Conservation (phyloP, 2,113 vertebrate species). For the Verasper variegatus region DNA sequence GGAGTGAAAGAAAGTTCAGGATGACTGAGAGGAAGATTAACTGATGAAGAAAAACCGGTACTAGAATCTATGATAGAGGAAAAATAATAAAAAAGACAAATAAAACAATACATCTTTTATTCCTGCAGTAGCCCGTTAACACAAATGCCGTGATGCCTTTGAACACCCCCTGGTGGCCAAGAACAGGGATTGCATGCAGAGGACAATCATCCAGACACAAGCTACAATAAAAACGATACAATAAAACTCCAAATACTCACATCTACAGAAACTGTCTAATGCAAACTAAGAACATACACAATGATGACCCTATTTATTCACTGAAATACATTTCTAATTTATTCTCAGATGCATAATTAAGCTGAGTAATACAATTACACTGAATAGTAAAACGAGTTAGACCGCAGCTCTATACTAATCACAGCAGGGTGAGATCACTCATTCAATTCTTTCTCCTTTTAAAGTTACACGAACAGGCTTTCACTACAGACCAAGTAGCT, state of each 20-base stretch:
- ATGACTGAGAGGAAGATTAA: slow-evolving; percentile 10
- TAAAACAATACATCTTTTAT: slow-evolving; percentile 16
- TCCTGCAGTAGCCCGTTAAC: slow-evolving; percentile 27
- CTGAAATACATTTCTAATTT: neutral
- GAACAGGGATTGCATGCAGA: slow-evolving; percentile 20
- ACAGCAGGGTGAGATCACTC: neutral
- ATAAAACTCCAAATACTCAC: slow-evolving; percentile 1
- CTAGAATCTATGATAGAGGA: slow-evolving; percentile 5
- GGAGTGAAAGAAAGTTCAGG: slow-evolving; percentile 26
- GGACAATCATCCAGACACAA: neutral
- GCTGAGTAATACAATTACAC: no score
- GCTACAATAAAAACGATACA: slow-evolving; percentile 22
- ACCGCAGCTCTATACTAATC: neutral
- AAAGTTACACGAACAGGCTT: neutral
- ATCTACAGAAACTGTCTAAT: neutral
- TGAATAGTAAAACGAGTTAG: neutral
- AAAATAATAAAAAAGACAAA: neutral
- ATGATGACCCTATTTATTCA: slow-evolving; percentile 3
- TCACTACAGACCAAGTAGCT: neutral
- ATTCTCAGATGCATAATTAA: neutral
- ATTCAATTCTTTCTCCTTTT: neutral
- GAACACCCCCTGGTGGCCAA: slow-evolving; percentile 70
- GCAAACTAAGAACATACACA: neutral
- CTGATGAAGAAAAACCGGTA: slow-evolving; percentile 17
- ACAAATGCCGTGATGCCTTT: slow-evolving; percentile 34